Evolutionary conservation across 2,113 vertebrate genomes (phyloP), one percentile per base, ranked within the genome.

Genomic region (Datnioides undecimradiatus): DNA sequence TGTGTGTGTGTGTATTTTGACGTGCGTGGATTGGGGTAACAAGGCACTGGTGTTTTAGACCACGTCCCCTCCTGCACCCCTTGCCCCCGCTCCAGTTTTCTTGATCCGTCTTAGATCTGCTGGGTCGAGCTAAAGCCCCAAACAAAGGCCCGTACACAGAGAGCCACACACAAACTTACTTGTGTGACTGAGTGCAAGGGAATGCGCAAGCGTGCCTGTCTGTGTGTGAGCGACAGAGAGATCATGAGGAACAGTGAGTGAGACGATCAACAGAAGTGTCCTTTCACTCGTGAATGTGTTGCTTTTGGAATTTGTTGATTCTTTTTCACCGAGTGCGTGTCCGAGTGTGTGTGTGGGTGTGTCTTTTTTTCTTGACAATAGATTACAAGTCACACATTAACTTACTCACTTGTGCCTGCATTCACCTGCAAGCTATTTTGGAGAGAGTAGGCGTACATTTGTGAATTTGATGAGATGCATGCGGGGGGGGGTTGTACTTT

Each of bases 31-130:
- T 33, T 62, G 16, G 9, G 38, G 55, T 31, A 55, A 62, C 11
- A 7, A 33, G 83, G 45, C 31, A 62, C 51, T 8, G 5, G 67
- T 45, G 73, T 21, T 40, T 40, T 36, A 49, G 74, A 76, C 66
- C 66, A 27, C 21, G 23, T 63, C 58, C 34, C 49, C 63, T 68
- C 60, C 48, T 49, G 69, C 64, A 60, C 65, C 72, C 38, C 25
- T 68, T 43, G 41, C 69, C 79, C 66, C 67, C 21, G 69, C 48
- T 84, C 83, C 69, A 90, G 31, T 89, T 91, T 88, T 70, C 77
- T 90, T 90, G 84, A 92, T 87, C 88, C 89, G 41, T 83, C 87
- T 92, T 90, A 88, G 84, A 73, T 73, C 70, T 83, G 67, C 83
- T 38, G 65, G 66, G 73, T 82, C 52, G 62, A 63, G 58, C 71